Percentiles rank a stretch among this genome's conserved stretches.
Evolutionary conservation across 1,140 invertebrate species (phyloP).

Genomic region (Drosophila novamexicana): DNA sequence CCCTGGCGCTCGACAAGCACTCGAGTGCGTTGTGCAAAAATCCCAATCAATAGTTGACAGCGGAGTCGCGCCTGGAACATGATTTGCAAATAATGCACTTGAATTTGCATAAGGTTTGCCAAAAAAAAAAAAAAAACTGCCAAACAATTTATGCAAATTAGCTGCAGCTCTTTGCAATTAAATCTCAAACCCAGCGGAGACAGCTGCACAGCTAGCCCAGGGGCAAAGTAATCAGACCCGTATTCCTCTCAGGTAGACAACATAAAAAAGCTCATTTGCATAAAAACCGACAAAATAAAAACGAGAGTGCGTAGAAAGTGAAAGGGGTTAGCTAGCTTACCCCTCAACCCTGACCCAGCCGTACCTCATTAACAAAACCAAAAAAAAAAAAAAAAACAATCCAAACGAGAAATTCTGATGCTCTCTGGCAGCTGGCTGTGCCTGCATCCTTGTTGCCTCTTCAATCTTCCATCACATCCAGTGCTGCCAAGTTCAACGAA

Average conservation of each 20-base stretch:
- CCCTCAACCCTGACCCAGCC: slow-evolving; percentile 32
- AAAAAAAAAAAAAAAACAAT: slow-evolving; percentile 16
- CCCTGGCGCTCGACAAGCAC: slow-evolving; percentile 45
- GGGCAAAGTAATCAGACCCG: slow-evolving; percentile 25
- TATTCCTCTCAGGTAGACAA: slow-evolving; percentile 58
- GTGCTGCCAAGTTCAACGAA: slow-evolving; percentile 68
- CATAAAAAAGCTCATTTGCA: slow-evolving; percentile 73
- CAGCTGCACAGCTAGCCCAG: slow-evolving; percentile 24
- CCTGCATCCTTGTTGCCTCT: slow-evolving; percentile 44
- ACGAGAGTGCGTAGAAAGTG: slow-evolving; percentile 56
- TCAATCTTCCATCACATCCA: slow-evolving; percentile 1
- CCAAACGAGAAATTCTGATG: slow-evolving; percentile 64
- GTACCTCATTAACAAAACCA: slow-evolving; percentile 62
- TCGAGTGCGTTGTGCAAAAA: slow-evolving; percentile 47
- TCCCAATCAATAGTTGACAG: slow-evolving; percentile 71
- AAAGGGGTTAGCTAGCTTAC: slow-evolving; percentile 56
- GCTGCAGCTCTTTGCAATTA: slow-evolving; percentile 62
- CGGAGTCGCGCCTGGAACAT: slow-evolving; percentile 72
- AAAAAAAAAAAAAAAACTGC: slow-evolving; percentile 46
- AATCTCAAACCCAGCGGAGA: slow-evolving; percentile 48
- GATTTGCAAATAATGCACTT: slow-evolving; percentile 83
- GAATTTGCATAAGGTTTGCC: slow-evolving; percentile 78
- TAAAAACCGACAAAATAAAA: slow-evolving; percentile 63
- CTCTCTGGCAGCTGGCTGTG: slow-evolving; percentile 60
- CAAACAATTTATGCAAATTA: slow-evolving; percentile 73